Evolutionary conservation across 2,888 invertebrate species (phyloP), one percentile per base, ranked within the genome.

Genomic region (Syrphus vitripennis): DNA sequence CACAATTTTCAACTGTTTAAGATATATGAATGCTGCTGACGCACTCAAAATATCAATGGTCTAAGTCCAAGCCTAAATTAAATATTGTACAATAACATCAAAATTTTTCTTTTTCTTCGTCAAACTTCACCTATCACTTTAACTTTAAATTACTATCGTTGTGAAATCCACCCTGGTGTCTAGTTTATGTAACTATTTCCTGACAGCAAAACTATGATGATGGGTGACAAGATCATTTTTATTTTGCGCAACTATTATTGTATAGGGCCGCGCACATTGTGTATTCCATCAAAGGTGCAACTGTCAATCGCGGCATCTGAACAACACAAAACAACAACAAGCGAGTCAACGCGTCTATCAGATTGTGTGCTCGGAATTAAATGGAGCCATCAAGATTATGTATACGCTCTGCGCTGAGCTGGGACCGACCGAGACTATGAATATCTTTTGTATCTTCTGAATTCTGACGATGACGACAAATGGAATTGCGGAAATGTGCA

Each of bases 381-480:
- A 63, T 86, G 78, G 86, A 82, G 86, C 82, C 82, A 86, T 86
- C 86, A 78, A 82, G 86, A 86, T 86, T 77, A 57, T 69, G n/a
- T n/a, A n/a, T n/a, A n/a, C n/a, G n/a, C n/a, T n/a, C n/a, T n/a
- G 50, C 16, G 63, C n/a, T 12, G 65, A n/a, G 7, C 29, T 29
- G 55, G 55, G 19, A 55, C 55, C 29, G 29, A 29, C 3, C 4
- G 0, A 19, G 55, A 42, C 40, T 57, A 34, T 29, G 75, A 40
- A 63, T 65, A 21, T 16, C n/a, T 37, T 57, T 59, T 55, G 37
- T 37, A 37, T 37, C 26, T 40, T 63, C 48, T 48, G 24, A 16
- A 48, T 26, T 48, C 34, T 69, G 80, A 86, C n/a, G n/a, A n/a
- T 50, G 55, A 82, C 86, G 65, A 77, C 77, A 63, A 74, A 82